Evolutionary conservation across 35 echinoderm and acorn worm genomes (phyloP), one percentile per base, ranked within the genome.

Genomic region (Heliocidaris erythrogramma): DNA sequence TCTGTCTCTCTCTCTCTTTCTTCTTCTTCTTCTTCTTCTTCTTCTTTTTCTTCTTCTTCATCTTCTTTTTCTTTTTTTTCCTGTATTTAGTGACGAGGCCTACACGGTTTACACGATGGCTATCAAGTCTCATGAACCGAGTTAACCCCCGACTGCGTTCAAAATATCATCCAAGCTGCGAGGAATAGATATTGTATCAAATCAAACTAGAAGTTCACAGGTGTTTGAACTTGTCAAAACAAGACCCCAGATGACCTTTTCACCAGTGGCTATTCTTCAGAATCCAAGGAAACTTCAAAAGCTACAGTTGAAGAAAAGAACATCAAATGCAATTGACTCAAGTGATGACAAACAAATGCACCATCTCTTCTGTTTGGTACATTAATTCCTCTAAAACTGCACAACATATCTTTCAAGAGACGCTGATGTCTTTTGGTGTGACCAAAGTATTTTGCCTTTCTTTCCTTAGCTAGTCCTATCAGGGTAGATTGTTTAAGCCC

Each of bases 161-260:
- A 69, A 21, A 69, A 69, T 78, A n/a, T 42, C 35, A 42, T 42
- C 27, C 65, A 78, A 78, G 65, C 65, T 78, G 65, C 7, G 21
- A 29, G 27, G 21, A 78, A 78, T 27, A 27, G 65, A 78, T 78
- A 78, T 78, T 78, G 65, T 78, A 78, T 21, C 65, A 4, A 78
- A n/a, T 21, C 65, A 21, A 78, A 78, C 65, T 27, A 9, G 27
- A 78, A 27, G 27, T n/a, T 78, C 65, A n/a, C 65, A 78, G 65
- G 65, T 78, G 65, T 78, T 78, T 78, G 65, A 78, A 24, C 21
- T 78, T 78, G 65, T 78, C 65, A 78, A 78, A 78, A 78, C 65
- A 78, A 7, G 65, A n/a, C 65, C 65, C 7, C n/a, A 7, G n/a
- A 21, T 78, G 65, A 78, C 65, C 65, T 21, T 24, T 27, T 78